A percentile compares a stretch with the other conserved stretches of the same genome.
phyloP scores from a whole-genome alignment of 2,113 vertebrate species.

The Collichthys lucidus region DNA sequence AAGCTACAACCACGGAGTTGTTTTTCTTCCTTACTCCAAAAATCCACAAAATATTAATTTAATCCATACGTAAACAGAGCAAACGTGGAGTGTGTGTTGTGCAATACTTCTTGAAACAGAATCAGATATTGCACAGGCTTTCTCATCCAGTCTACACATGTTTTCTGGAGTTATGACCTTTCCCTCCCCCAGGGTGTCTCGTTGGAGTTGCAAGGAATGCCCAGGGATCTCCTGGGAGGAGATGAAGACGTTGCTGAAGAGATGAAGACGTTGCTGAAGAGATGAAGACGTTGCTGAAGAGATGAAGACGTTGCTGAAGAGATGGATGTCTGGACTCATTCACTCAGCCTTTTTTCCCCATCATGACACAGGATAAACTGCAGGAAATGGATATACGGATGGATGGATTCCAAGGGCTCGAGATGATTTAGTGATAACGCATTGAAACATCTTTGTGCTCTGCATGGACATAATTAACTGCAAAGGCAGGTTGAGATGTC shows the following conservation, averaged over 20 bases:
- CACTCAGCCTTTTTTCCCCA: background rate
- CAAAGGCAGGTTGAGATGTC: background rate
- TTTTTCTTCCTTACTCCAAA: slow-evolving; percentile 3
- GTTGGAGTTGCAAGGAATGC: background rate
- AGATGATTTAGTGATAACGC: background rate
- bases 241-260: background rate
- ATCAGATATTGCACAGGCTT: background rate
- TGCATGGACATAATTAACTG: background rate
- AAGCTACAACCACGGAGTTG: background rate
- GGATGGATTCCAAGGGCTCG: background rate
- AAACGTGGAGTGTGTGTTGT: background rate
- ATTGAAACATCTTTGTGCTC: background rate
- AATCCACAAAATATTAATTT: background rate
- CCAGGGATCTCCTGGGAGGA: background rate
- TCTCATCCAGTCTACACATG: too few species aligned
- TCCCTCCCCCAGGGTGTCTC: background rate
- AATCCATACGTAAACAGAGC: background rate
- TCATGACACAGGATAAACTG: background rate
- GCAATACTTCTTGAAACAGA: background rate
- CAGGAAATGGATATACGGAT: background rate
- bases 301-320: background rate
- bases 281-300: background rate
- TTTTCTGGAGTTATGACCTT: background rate
- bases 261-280: background rate
- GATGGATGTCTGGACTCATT: background rate